Evolutionary conservation across 23 tunicate genomes (phyloP).

Genomic region (Diplosoma virens): DNA sequence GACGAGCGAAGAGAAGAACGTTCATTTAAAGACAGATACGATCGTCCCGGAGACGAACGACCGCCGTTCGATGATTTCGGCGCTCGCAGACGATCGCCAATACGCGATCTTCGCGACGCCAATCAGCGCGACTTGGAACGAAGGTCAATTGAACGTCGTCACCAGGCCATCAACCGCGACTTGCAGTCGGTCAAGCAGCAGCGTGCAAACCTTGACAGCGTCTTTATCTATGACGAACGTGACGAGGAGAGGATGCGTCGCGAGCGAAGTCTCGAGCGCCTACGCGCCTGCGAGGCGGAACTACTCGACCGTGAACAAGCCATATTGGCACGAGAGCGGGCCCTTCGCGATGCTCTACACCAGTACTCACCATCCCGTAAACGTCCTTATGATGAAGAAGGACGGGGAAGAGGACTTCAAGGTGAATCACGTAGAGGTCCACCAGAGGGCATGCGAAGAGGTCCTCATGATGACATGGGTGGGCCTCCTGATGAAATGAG

Average conservation of each 20-base stretch:
- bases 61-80: neutral
- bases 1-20: neutral
- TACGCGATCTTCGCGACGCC: constrained; percentile 34
- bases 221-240: neutral
- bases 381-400: constrained; percentile 2
- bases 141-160: constrained; percentile 47
- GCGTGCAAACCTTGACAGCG: constrained; percentile 28
- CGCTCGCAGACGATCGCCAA: neutral
- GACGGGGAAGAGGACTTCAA: neutral
- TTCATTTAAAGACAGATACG: neutral
- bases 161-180: constrained; percentile 35
- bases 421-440: neutral
- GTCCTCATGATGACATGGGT: neutral
- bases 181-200: constrained; percentile 25
- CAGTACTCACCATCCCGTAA: constrained; percentile 16
- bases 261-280: constrained; percentile 69
- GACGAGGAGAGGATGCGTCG: constrained; percentile 36
- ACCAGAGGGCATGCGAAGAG: neutral
- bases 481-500: neutral
- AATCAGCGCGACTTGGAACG: constrained; percentile 30
- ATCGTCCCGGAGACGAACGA: neutral
- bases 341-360: constrained; percentile 27
- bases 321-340: constrained; percentile 21
- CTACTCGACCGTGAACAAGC: constrained; percentile 41
- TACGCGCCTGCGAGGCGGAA: constrained; percentile 47